Evolutionary conservation across 2,888 invertebrate genomes (phyloP).

Genomic region (Hipparchia sbordonii): DNA sequence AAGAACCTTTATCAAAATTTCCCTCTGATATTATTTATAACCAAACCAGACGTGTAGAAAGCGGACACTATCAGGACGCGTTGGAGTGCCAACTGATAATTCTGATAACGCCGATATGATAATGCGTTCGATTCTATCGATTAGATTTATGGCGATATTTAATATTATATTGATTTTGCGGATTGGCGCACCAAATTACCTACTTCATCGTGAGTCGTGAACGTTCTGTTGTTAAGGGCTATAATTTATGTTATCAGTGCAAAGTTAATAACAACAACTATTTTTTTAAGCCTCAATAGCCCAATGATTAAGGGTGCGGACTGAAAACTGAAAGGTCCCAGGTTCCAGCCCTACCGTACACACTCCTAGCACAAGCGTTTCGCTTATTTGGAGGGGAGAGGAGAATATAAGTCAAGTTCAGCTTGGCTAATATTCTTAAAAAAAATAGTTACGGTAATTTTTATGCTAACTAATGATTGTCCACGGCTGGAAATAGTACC

Average conservation of each 20-base stretch:
- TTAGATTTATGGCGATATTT: slow-evolving; percentile 24
- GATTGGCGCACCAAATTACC: not conserved
- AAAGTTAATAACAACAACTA: not conserved
- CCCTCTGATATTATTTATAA: slow-evolving; percentile 31
- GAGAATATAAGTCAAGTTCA: too few relatives aligned
- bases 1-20: slow-evolving; percentile 21
- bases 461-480: too few relatives aligned
- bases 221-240: not conserved
- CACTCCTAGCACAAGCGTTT: too few relatives aligned
- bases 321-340: too few relatives aligned
- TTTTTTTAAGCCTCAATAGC: too few relatives aligned
- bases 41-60: slow-evolving; percentile 36
- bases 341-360: too few relatives aligned
- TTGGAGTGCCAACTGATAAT: slow-evolving; percentile 46
- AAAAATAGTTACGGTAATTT: too few relatives aligned
- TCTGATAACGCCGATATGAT: slow-evolving; percentile 44
- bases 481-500: too few relatives aligned
- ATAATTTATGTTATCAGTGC: not conserved
- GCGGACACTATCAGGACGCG: slow-evolving; percentile 48
- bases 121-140: slow-evolving; percentile 21
- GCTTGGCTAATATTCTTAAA: too few relatives aligned
- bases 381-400: too few relatives aligned
- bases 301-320: not conserved
- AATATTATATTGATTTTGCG: slow-evolving; percentile 25
- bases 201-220: not conserved